phyloP scores from a whole-genome alignment of 1,140 invertebrate species.

The Calliopsis andreniformis region DNA sequence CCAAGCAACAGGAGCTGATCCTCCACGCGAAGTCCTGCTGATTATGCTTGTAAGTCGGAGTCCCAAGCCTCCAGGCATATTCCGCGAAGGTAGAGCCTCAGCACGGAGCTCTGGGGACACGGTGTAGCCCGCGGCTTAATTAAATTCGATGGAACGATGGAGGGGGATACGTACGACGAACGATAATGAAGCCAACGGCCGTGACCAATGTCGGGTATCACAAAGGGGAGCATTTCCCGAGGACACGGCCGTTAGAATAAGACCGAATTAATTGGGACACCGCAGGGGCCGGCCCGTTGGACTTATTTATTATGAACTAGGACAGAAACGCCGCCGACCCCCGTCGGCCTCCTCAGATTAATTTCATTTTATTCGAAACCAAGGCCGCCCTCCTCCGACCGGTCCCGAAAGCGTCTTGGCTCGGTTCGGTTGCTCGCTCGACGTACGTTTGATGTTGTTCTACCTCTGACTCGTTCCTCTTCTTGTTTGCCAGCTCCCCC shows the following conservation, averaged over 20 bases:
- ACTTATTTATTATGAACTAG: slow-evolving; percentile 73
- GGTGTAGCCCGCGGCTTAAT: slow-evolving; percentile 53
- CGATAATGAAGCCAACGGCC: slow-evolving; percentile 55
- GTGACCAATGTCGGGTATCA: slow-evolving; percentile 58
- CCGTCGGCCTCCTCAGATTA: slow-evolving; percentile 65
- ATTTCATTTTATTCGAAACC: slow-evolving; percentile 69
- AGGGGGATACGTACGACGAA: slow-evolving; percentile 32
- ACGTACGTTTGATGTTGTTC: slow-evolving; percentile 8
- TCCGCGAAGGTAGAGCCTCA: not conserved
- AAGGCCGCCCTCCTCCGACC: slow-evolving; percentile 35
- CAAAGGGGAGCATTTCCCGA: slow-evolving; percentile 44
- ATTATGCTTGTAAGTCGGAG: slow-evolving; percentile 4
- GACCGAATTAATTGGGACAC: slow-evolving; percentile 73
- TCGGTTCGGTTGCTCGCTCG: slow-evolving; percentile 29
- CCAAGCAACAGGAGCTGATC: not conserved
- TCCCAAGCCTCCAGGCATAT: not conserved
- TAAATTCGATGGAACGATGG: slow-evolving; percentile 48
- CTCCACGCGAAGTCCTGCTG: not conserved
- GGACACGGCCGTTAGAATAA: slow-evolving; percentile 65
- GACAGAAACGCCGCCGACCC: slow-evolving; percentile 59
- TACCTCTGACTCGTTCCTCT: slow-evolving; percentile 11
- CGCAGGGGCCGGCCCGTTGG: slow-evolving; percentile 55
- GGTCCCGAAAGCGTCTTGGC: slow-evolving; percentile 42
- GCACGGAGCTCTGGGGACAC: not conserved
- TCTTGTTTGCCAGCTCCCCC: slow-evolving; percentile 22